These are phyloP conservation scores for Antennarius maculatus DNA, from an alignment of 2,797 vertebrate species.

Conservation along the genomic window DNA sequence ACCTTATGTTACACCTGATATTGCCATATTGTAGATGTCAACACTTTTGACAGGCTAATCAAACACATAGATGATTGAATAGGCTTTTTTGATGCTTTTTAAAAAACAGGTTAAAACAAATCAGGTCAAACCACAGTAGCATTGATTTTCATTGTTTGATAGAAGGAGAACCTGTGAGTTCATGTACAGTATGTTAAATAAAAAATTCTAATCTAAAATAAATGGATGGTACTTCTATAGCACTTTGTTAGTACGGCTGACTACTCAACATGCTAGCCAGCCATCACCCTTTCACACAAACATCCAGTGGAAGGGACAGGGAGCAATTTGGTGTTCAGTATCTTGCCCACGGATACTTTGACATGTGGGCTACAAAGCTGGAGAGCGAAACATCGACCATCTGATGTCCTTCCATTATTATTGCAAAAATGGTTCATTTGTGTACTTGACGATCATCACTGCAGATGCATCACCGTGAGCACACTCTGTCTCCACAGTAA, in stretches of 20 bases:
- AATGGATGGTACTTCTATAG: too few relatives aligned
- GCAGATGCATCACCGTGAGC: constrained; percentile 16
- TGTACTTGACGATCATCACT: constrained; percentile 1
- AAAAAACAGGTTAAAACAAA: neutral
- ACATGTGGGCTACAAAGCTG: too few relatives aligned
- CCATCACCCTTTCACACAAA: too few relatives aligned
- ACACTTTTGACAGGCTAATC: neutral
- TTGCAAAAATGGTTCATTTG: neutral
- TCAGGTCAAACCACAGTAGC: neutral
- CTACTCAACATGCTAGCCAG: too few relatives aligned
- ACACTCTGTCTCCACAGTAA: constrained; percentile 11
- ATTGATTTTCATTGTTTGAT: neutral
- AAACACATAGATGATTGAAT: neutral
- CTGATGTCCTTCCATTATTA: neutral
- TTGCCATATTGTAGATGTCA: neutral
- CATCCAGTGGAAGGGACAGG: too few relatives aligned
- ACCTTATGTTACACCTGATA: constrained; percentile 19
- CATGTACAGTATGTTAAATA: neutral
- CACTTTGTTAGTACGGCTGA: too few relatives aligned
- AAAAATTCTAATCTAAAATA: too few relatives aligned
- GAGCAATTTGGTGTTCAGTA: too few relatives aligned
- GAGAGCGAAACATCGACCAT: too few relatives aligned
- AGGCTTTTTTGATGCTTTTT: neutral
- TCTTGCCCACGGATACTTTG: too few relatives aligned
- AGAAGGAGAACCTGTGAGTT: neutral